Evolutionary conservation across 2,113 vertebrate species (phyloP), one percentile per base, ranked within the genome.

Genomic region (Misgurnus mizolepis): DNA sequence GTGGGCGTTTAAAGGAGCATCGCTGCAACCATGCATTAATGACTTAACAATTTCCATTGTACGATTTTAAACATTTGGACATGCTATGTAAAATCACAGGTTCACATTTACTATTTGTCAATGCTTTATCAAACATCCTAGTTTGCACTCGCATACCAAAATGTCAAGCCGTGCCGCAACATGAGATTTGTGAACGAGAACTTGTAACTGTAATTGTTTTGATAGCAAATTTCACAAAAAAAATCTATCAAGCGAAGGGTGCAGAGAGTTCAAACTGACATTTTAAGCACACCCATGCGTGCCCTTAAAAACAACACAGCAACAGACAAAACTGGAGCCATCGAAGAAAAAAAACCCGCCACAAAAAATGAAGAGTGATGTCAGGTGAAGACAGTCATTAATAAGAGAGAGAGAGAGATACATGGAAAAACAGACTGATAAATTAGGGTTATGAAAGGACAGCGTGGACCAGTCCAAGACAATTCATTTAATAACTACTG

Each of bases 311-410:
- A 60, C 55, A 73, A 73, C 39, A 58, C 53, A 14, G n/a, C 70
- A 73, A 73, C 9, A 22, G 70, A 43, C 70, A 39, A 39, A 4
- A 17, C n/a, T 12, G 47, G 3, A 60, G 55, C 45, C 11, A 60
- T 22, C 40, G 22, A 27, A 22, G n/a, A 11, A 55, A 60, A 60
- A 12, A 73, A n/a, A 60, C 70, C 22, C 8, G 39, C 39, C 53
- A 60, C n/a, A 60, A 40, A 73, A 60, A n/a, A 60, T 43, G n/a
- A 27, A 73, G 70, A 73, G 55, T 4, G 4, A 60, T 45, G 70
- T 7, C 12, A 73, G 55, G 4, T 10, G 10, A 72, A 41, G 39
- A 41, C 55, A 41, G 9, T 53, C 4, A 60, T 3, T 7, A 14
- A 73, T 45, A 43, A 60, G 40, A 60, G 39, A 43, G 34, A 55